phyloP scores from a whole-genome alignment of 2,797 vertebrate genomes.

The Limosa lapponica region DNA sequence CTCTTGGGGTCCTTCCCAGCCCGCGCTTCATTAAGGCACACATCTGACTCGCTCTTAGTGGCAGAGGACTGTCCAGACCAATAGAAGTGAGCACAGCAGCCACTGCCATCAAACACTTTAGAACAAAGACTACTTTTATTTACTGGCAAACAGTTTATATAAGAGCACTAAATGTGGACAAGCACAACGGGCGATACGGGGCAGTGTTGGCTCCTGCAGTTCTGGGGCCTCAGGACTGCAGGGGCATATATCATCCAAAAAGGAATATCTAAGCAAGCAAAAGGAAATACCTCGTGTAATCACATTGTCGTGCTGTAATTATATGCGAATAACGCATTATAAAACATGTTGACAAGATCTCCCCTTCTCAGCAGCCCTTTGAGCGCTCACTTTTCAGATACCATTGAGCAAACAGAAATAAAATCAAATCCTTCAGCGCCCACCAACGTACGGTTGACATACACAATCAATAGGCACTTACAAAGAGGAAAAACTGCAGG shows the following conservation, averaged over 20 bases:
- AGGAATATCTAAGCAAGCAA: neutral
- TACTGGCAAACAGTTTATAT: neutral
- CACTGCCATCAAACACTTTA: neutral
- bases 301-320: neutral
- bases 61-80: neutral
- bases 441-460: neutral
- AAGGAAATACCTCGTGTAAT: neutral
- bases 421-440: conserved; percentile 6
- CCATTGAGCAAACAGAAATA: conserved; percentile 17
- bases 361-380: neutral
- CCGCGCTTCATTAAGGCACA: neutral
- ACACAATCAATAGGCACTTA: conserved; percentile 36
- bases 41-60: accelerated
- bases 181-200: neutral
- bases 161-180: neutral
- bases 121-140: neutral
- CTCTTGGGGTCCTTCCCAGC: neutral
- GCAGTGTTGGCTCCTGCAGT: neutral
- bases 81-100: neutral
- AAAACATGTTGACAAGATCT: conserved; percentile 18
- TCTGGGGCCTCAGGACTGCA: neutral
- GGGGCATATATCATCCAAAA: neutral
- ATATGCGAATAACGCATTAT: neutral
- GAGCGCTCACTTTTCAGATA: conserved; percentile 17
- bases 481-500: conserved; percentile 15